Percentiles rank a stretch among this genome's conserved stretches.
phyloP scores from a whole-genome alignment of 2,113 vertebrate species.

The Tragelaphus buxtoni region DNA sequence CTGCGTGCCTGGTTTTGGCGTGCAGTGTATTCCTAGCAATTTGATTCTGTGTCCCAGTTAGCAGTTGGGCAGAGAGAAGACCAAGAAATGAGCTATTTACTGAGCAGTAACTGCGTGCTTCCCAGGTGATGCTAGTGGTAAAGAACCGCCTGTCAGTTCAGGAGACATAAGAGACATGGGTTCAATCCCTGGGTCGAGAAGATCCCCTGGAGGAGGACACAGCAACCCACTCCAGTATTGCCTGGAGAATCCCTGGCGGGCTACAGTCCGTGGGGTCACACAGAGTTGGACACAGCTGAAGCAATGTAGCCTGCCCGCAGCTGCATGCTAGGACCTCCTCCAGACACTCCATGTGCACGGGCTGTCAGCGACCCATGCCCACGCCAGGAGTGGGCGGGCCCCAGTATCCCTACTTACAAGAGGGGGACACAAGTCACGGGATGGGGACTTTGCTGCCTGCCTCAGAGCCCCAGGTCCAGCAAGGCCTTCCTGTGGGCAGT shows the following conservation, averaged over 20 bases:
- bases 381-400: too few species aligned
- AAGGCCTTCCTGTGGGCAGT: rapidly evolving
- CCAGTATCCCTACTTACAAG: not conserved
- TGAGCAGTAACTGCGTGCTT: not conserved
- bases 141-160: not conserved
- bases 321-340: not conserved
- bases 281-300: not conserved
- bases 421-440: not conserved
- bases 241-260: not conserved
- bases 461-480: not conserved
- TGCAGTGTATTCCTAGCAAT: too few species aligned
- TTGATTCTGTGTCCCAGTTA: not conserved
- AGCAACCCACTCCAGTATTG: not conserved
- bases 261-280: not conserved
- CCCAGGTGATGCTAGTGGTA: not conserved
- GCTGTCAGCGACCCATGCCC: rapidly evolving
- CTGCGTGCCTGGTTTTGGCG: not conserved
- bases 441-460: rapidly evolving
- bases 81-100: not conserved
- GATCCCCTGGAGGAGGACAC: not conserved
- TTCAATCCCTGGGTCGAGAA: not conserved
- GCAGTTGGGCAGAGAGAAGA: not conserved
- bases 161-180: not conserved
- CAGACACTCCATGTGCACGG: not conserved
- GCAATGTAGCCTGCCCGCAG: not conserved